Conservation (phyloP, 2,797 vertebrate species). For the Lepilemur septentrionalis region DNA sequence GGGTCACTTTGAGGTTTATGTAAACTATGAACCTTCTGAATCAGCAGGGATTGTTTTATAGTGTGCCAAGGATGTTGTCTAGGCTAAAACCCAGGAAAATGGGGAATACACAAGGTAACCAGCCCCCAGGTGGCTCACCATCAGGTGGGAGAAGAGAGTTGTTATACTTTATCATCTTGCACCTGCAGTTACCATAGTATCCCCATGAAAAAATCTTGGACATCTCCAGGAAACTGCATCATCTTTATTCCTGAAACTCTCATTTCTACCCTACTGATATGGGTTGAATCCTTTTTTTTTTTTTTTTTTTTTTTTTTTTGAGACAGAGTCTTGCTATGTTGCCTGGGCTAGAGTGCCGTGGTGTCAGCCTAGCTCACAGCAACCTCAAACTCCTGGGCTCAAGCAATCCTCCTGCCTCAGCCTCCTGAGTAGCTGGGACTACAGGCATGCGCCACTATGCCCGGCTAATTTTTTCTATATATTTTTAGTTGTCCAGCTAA, state of each 20-base stretch:
- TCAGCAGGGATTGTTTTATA: background rate
- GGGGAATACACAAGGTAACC: background rate
- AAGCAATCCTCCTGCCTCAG: too few species aligned
- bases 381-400: too few species aligned
- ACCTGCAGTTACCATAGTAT: background rate
- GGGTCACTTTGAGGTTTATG: background rate
- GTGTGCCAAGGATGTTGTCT: background rate
- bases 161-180: background rate
- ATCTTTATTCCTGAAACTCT: background rate
- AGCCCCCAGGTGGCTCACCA: background rate
- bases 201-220: background rate
- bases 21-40: background rate
- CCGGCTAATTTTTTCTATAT: too few species aligned
- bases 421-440: too few species aligned
- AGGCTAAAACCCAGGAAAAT: background rate
- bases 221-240: background rate
- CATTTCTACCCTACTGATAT: background rate
- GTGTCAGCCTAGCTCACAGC: too few species aligned
- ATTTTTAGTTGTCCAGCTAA: too few species aligned
- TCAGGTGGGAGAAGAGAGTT: background rate
- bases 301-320: too few species aligned
- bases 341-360: too few species aligned
- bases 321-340: too few species aligned
- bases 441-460: too few species aligned
- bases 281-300: background rate